These are phyloP conservation scores for Gyps fulvus DNA, from an alignment of 2,113 vertebrate genomes.

Conservation along the genomic window DNA sequence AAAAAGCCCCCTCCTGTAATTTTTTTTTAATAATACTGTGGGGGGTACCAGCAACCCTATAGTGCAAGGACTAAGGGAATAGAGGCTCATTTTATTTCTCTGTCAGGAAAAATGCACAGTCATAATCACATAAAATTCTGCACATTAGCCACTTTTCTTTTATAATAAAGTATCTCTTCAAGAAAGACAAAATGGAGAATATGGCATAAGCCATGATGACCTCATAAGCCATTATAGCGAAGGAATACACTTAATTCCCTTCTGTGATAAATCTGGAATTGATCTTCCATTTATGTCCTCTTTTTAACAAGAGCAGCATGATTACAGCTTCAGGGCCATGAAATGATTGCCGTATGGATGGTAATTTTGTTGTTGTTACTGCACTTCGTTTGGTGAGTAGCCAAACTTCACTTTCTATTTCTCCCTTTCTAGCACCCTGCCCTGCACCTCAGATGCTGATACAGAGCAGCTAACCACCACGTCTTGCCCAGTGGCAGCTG, in stretches of 20 bases:
- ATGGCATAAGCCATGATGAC: background rate
- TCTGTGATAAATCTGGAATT: slow-evolving; percentile 33
- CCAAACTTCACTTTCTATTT: background rate
- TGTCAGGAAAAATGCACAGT: slow-evolving; percentile 27
- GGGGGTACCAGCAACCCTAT: background rate
- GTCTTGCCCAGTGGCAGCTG: background rate
- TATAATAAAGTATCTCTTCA: slow-evolving; percentile 32
- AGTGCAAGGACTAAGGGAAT: background rate
- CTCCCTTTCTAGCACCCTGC: background rate
- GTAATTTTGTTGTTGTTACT: background rate
- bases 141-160: slow-evolving; percentile 31
- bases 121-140: slow-evolving; percentile 24
- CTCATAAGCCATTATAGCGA: slow-evolving; percentile 39
- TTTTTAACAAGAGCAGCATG: background rate
- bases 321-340: background rate
- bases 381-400: background rate
- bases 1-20: background rate
- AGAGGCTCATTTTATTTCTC: background rate
- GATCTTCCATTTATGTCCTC: slow-evolving; percentile 27
- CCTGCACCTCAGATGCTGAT: background rate
- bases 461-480: background rate
- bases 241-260: slow-evolving; percentile 29
- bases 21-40: background rate
- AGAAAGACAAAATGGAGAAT: slow-evolving; percentile 25
- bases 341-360: background rate